These are phyloP conservation scores for Colostygia pectinataria DNA, from an alignment of 2,888 invertebrate species.

Conservation along the genomic window DNA sequence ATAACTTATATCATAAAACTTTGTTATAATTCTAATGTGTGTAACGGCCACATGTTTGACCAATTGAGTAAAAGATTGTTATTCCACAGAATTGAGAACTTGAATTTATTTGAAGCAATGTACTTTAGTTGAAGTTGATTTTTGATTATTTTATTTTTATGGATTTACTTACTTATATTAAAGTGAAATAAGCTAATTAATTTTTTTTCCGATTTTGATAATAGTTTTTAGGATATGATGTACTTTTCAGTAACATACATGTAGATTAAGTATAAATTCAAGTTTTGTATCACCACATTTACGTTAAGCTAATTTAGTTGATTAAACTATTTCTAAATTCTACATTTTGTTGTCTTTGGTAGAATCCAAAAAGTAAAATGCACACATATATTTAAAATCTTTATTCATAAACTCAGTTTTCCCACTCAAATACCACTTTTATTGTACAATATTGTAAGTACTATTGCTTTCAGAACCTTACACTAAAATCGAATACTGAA, in stretches of 20 bases:
- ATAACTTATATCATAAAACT: background rate
- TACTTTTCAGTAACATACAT: no score
- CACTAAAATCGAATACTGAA: slow-evolving; percentile 6
- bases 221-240: background rate
- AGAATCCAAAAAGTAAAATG: background rate
- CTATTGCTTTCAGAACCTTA: slow-evolving; percentile 32
- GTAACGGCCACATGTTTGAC: no score
- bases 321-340: no score
- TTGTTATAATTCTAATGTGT: no score
- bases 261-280: background rate
- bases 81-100: background rate
- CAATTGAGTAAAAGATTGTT: background rate
- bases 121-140: background rate
- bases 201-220: background rate
- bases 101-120: background rate
- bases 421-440: slow-evolving; percentile 14
- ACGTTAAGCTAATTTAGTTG: background rate
- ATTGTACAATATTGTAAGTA: slow-evolving; percentile 21
- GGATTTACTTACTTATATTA: slow-evolving; percentile 1
- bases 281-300: background rate
- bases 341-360: no score
- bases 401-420: slow-evolving; percentile 7
- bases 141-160: slow-evolving; percentile 8
- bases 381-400: slow-evolving; percentile 8
- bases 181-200: background rate